Percentiles rank a stretch among this genome's conserved stretches.
Conservation (phyloP, 2,113 vertebrate genomes). For the Terrapene triunguis region DNA sequence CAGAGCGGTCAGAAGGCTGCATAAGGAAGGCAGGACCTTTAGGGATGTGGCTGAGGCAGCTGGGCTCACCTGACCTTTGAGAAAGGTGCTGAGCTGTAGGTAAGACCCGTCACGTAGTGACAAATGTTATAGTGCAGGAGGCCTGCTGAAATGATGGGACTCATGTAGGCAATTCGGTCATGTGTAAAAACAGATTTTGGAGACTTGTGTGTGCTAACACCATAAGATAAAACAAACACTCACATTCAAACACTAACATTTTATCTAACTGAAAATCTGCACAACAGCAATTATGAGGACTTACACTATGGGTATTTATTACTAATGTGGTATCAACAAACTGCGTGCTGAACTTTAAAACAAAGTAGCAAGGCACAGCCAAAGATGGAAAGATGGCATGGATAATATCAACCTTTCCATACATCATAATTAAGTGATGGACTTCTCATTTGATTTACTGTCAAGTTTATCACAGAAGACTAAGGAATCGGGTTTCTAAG, state of each 20-base stretch:
- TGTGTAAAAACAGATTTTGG: no score
- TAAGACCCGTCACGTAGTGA: neutral
- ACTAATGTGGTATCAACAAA: no score
- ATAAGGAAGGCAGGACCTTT: neutral
- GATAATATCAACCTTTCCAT: neutral
- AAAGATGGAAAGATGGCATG: neutral
- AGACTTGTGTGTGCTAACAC: no score
- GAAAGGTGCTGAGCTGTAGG: neutral
- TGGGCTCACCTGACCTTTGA: neutral
- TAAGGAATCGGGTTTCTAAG: neutral
- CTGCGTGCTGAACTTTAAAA: no score
- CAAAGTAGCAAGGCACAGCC: no score
- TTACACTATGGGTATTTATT: no score
- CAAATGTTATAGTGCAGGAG: neutral
- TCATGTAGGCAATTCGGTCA: no score
- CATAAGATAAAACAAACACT: no score
- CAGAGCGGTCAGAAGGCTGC: no score
- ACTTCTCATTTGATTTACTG: neutral
- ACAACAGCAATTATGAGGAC: no score
- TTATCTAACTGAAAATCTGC: no score
- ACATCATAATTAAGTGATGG: neutral
- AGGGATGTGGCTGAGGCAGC: neutral
- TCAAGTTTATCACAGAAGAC: neutral
- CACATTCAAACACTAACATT: no score
- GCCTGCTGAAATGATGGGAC: neutral